These are phyloP conservation scores for Trididemnum nubilum DNA, from an alignment of 23 tunicate genomes.

Conservation along the genomic window DNA sequence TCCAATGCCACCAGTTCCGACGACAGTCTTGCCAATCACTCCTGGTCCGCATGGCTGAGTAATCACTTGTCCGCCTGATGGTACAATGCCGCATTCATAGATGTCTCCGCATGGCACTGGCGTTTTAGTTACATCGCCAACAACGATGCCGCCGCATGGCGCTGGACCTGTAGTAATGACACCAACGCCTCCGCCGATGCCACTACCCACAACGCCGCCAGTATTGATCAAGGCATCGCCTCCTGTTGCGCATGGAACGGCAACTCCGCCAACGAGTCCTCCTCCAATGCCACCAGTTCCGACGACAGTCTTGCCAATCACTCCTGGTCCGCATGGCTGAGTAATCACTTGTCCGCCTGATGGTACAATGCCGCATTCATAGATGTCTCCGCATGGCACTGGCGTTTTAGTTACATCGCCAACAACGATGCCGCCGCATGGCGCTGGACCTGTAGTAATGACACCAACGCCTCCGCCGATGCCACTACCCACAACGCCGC, in stretches of 20 bases:
- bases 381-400: slow-evolving; percentile 3
- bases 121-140: background rate
- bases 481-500: background rate
- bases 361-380: slow-evolving; percentile 1
- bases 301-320: background rate
- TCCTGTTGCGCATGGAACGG: background rate
- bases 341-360: background rate
- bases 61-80: background rate
- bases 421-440: slow-evolving; percentile 4
- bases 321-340: slow-evolving; percentile 4
- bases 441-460: background rate
- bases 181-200: background rate
- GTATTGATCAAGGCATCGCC: background rate
- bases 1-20: background rate
- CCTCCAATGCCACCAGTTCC: background rate
- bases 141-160: slow-evolving; percentile 5
- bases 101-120: background rate
- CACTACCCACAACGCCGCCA: background rate
- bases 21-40: background rate
- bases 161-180: background rate
- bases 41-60: slow-evolving; percentile 4
- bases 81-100: slow-evolving; percentile 1
- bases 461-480: background rate
- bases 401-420: background rate
- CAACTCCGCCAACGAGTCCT: background rate